Percentiles rank a stretch among this genome's conserved stretches.
Conservation (phyloP, 2,797 vertebrate species). For the Parambassis ranga region DNA sequence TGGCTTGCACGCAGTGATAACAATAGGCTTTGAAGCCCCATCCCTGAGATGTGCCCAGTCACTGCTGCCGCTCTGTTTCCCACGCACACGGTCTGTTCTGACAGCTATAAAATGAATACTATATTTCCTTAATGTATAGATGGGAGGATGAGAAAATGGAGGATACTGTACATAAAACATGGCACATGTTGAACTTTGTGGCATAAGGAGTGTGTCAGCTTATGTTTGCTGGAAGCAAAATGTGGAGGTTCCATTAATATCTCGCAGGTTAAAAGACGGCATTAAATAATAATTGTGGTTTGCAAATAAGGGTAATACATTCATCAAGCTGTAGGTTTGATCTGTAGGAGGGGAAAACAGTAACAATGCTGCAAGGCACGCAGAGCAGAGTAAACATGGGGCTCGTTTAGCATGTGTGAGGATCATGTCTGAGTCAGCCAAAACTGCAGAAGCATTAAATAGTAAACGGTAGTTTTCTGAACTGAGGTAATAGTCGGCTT, state of each 20-base stretch:
- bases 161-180: constrained; percentile 34
- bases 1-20: constrained; percentile 40
- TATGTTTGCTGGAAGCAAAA: background rate
- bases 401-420: constrained; percentile 2
- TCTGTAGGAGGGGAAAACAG: constrained; percentile 30
- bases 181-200: background rate
- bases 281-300: background rate
- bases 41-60: constrained; percentile 44
- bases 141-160: background rate
- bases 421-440: constrained; percentile 19
- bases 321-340: constrained; percentile 20
- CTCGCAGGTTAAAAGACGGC: background rate
- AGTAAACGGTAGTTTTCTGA: constrained; percentile 10
- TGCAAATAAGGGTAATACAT: background rate
- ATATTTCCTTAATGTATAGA: constrained; percentile 18
- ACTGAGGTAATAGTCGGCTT: constrained; percentile 1
- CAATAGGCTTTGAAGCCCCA: constrained; percentile 50
- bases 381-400: constrained; percentile 15
- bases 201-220: background rate
- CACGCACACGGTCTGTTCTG: background rate
- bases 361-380: constrained; percentile 8
- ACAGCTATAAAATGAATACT: constrained; percentile 5
- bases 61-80: constrained; percentile 28
- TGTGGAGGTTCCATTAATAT: background rate
- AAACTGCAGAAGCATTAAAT: constrained; percentile 19